Evolutionary conservation across 2,113 vertebrate species (phyloP), one percentile per base, ranked within the genome.

Genomic region (Dendropsophus ebraccatus): DNA sequence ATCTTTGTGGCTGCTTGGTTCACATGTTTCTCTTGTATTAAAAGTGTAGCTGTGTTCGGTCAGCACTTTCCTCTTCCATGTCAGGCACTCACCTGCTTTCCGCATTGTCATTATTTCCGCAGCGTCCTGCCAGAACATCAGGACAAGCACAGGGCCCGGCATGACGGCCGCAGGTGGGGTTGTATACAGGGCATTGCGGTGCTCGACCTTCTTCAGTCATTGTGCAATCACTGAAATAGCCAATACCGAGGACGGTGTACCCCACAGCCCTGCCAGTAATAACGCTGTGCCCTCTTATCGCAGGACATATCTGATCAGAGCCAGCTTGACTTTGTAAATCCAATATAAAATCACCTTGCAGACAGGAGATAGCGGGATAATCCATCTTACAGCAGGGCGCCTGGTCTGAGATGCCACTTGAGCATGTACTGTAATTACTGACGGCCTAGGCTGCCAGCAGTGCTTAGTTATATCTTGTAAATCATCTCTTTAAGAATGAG

Each of bases 141-240:
- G 75, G 25, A 32, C 10, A 12, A 11, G 28, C 8, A 49, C 16
- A 16, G 45, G 41, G 19, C 28, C 28, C 5, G 76, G 50, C 17
- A 3, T 5, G 16, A 8, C 17, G 32, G 75, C 28, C 23, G 16
- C 30, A 21, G 50, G 50, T 6, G 32, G 54, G 77, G 54, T 79
- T 79, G 56, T 45, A 60, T 23, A 35, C 3, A 54, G 28, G 76
- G 12, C 50, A 32, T 11, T 23, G 41, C 11, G n/a, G 25, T 21
- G 25, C 32, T 58, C 88, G 88, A 88, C 88, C 90, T 88, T 84
- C 87, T 89, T 69, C 87, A 82, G 35, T 45, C 41, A 0, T 56
- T 67, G 83, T 11, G 85, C 87, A n/a, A 50, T 1, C 16, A 25
- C 62, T 79, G 75, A 30, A 0, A 60, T n/a, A 87, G 87, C 88